These are phyloP conservation scores for Carassius gibelio DNA, from an alignment of 2,113 vertebrate species.

Conservation along the genomic window DNA sequence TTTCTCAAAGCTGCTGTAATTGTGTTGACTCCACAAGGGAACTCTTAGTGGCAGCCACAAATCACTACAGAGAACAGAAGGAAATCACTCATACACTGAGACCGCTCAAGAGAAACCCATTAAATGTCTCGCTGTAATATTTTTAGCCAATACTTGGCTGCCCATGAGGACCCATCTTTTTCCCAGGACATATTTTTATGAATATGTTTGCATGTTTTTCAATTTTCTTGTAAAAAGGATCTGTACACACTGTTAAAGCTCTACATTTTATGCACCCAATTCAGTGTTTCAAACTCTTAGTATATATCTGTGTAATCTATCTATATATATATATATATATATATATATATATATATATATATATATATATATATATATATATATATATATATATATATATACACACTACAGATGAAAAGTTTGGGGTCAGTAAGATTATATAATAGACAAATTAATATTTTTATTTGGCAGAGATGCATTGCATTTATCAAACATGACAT, in stretches of 20 bases:
- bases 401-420: background rate
- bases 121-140: conserved; percentile 11
- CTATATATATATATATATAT: too few species aligned
- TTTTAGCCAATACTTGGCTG: conserved; percentile 8
- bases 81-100: conserved; percentile 28
- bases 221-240: background rate
- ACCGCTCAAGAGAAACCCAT: conserved; percentile 31
- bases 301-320: background rate
- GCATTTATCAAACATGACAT: background rate
- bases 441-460: background rate
- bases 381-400: too few species aligned
- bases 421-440: background rate
- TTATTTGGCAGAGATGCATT: background rate
- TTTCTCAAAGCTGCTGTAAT: conserved; percentile 46
- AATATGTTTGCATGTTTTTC: background rate
- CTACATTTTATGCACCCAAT: background rate
- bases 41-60: conserved; percentile 31
- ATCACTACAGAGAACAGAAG: conserved; percentile 27
- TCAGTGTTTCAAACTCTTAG: background rate
- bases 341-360: too few species aligned
- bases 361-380: too few species aligned
- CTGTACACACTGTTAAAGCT: too few species aligned
- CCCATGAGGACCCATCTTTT: conserved; percentile 7
- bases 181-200: background rate
- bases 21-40: conserved; percentile 47